These are phyloP conservation scores for Xenus cinereus DNA, from an alignment of 2,113 vertebrate genomes.

Conservation along the genomic window DNA sequence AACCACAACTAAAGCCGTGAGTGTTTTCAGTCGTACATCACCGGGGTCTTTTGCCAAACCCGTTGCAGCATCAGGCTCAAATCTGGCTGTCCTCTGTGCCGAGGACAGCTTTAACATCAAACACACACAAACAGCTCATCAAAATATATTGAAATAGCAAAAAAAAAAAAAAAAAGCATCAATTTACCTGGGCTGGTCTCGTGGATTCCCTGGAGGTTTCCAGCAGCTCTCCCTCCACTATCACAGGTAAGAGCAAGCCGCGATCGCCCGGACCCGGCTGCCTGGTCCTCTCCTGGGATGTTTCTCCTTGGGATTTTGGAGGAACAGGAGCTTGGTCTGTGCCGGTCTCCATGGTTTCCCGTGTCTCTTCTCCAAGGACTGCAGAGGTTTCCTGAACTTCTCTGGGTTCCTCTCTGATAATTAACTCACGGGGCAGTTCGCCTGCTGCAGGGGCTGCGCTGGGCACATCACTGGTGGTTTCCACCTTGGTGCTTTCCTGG, in stretches of 20 bases:
- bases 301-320: not conserved
- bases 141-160: fast-evolving
- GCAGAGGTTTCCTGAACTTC: not conserved
- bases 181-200: conserved; percentile 63
- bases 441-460: not conserved
- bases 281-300: conserved; percentile 4
- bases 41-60: not conserved
- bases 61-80: not conserved
- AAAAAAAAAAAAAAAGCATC: not conserved
- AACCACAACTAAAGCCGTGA: not conserved
- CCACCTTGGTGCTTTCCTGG: not conserved
- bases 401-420: not conserved
- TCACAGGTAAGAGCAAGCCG: not conserved
- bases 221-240: conserved; percentile 47
- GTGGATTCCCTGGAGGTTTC: conserved; percentile 14
- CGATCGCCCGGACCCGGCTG: not conserved
- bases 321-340: not conserved
- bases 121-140: fast-evolving
- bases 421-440: not conserved
- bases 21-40: not conserved
- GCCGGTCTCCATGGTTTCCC: not conserved
- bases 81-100: not conserved
- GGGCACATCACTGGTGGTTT: not conserved
- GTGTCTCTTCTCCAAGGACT: not conserved
- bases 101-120: not conserved